A percentile compares a stretch with the other conserved stretches of the same genome.
These are phyloP conservation scores for Saccostrea glomerata DNA, from an alignment of 1,140 invertebrate genomes.

Conservation along the genomic window DNA sequence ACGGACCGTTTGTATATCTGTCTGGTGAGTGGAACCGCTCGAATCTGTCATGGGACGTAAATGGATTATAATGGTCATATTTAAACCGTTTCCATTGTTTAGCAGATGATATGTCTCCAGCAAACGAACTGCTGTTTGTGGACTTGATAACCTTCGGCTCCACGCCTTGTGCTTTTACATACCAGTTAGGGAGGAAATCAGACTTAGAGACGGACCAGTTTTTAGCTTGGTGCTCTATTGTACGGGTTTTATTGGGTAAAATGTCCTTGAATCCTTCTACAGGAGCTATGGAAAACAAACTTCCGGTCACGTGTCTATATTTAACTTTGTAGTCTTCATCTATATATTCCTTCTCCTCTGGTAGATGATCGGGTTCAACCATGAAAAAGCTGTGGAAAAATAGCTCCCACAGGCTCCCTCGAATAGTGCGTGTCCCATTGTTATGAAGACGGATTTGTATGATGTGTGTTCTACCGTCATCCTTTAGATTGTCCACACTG, in stretches of 20 bases:
- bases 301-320: slow-evolving; percentile 39
- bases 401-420: slow-evolving; percentile 60
- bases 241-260: not conserved
- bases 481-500: slow-evolving; percentile 64
- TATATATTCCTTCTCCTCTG: not conserved
- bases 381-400: slow-evolving; percentile 61
- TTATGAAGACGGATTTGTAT: slow-evolving; percentile 63
- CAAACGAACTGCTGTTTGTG: slow-evolving; percentile 35
- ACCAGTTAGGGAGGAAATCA: slow-evolving; percentile 52
- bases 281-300: slow-evolving; percentile 21
- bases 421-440: slow-evolving; percentile 53
- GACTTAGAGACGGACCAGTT: slow-evolving; percentile 39
- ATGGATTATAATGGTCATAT: slow-evolving; percentile 45
- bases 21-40: not conserved
- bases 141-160: slow-evolving; percentile 15
- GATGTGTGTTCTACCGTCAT: slow-evolving; percentile 43
- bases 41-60: slow-evolving; percentile 35
- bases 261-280: slow-evolving; percentile 12
- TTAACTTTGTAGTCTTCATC: slow-evolving; percentile 43
- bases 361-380: slow-evolving; percentile 54
- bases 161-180: not conserved
- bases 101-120: slow-evolving; percentile 26
- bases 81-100: slow-evolving; percentile 46
- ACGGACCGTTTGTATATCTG: not conserved
- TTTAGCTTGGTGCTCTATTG: slow-evolving; percentile 14